phyloP scores from a whole-genome alignment of 2,888 invertebrate species.

The Eupeodes latifasciatus region DNA sequence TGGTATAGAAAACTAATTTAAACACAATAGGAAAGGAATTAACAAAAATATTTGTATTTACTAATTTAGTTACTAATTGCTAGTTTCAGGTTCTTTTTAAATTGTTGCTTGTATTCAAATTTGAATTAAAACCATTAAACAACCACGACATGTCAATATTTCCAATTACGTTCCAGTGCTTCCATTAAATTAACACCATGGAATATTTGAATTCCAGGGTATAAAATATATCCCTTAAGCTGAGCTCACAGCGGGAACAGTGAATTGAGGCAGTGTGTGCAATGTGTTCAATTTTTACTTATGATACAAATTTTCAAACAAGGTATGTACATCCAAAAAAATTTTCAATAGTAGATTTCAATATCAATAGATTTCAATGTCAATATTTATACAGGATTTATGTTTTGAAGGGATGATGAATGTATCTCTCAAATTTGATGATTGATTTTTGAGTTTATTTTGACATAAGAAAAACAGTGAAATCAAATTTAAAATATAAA shows the following conservation, averaged over 20 bases:
- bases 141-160: not conserved
- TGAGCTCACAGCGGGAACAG: not conserved
- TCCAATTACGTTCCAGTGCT: not conserved
- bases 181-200: not conserved
- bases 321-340: too few relatives aligned
- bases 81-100: slow-evolving; percentile 24
- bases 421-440: too few relatives aligned
- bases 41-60: slow-evolving; percentile 48
- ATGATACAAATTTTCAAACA: too few relatives aligned
- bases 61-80: not conserved
- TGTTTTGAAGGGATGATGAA: too few relatives aligned
- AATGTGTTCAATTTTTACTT: too few relatives aligned
- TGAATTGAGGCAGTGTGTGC: too few relatives aligned
- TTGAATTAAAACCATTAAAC: slow-evolving; percentile 6
- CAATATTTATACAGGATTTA: too few relatives aligned
- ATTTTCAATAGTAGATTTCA: too few relatives aligned
- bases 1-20: slow-evolving; percentile 10
- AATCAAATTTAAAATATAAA: too few relatives aligned
- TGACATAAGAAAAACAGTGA: too few relatives aligned
- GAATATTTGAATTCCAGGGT: not conserved
- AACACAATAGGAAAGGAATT: slow-evolving; percentile 14
- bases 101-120: slow-evolving; percentile 38
- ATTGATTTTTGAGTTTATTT: too few relatives aligned
- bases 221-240: not conserved
- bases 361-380: too few relatives aligned